Base-by-base conservation (phyloP, 1,140 invertebrate species). In the Chironomus striatipennis region DNA sequence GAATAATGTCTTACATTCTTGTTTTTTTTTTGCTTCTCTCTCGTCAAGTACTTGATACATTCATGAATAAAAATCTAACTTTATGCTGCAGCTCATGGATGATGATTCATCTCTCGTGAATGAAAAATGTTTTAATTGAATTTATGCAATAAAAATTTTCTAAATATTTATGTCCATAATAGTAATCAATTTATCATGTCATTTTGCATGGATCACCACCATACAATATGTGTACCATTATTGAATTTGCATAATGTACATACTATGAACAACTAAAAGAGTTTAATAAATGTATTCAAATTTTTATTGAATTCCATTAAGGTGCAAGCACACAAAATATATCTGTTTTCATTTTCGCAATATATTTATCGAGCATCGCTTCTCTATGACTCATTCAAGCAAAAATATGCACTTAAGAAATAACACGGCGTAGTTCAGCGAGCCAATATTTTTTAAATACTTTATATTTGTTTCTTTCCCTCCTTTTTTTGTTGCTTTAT, bases 131-230 rank as follows among this genome's bases (percentile, higher is more conserved):
- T 34, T n/a, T 34, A 34, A 34, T 34, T 34, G 24, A 34, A 34
- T 34, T 34, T 34, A 34, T 34, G 24, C 24, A 34, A 47, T 47
- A 47, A 57, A 57, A 57, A 57, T 57, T 10, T 10, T 10, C 12
- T 57, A n/a, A 57, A 57, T 57, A 57, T 57, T 57, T n/a, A 57
- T n/a, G 47, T 57, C n/a, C n/a, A n/a, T 57, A 57, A 57, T 57
- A 57, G n/a, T n/a, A 12, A 57, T 57, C 47, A n/a, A n/a, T 57
- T n/a, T 57, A 57, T 57, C 47, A 57, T 57, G 47, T 57, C 47
- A 57, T n/a, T 57, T 57, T 57, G 47, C 47, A 12, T 57, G 47
- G 24, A 34, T 34, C 24, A 34, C 47, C 47, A 57, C n/a, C n/a
- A n/a, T n/a, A n/a, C n/a, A n/a, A n/a, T 10, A 9, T 47, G 43